Base-by-base conservation (phyloP, 2,113 vertebrate genomes). In the Thunnus thynnus region DNA sequence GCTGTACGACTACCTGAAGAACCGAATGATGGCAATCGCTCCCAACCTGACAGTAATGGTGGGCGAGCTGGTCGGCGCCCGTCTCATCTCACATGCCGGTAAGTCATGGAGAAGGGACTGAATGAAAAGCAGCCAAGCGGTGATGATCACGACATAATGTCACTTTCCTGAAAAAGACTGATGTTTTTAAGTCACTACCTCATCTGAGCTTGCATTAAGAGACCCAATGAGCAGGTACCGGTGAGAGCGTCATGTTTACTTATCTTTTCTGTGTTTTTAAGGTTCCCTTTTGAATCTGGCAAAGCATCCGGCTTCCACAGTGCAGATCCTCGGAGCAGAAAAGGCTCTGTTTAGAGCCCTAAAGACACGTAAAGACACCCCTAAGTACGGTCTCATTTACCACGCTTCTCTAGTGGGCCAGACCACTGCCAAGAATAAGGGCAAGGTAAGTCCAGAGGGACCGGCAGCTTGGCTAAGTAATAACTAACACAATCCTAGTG, bases 321-420 rank as follows among this genome's bases (percentile, higher is more conserved):
- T 99, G 82, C 98, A 99, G 93, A 97, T 99, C 84, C 94, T 99
- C 13, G 98, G 98, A 30, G 98, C 98, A 69, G 98, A 99, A 91
- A 99, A 99, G 58, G 98, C 98, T 27, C 95, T 99, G 4, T 99
- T 99, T 78, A 96, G 98, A 88, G 98, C 98, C 3, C 93, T 99
- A 75, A 99, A 99, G 89, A 98, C 98, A 3, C 96, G 95, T 73
- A 94, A 96, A 55, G 98, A 99, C 90, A 99, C 98, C 0, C 98
- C 98, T n/a, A 99, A 99, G 83, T 99, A 99, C 36, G 98, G 98
- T 65, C 96, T 99, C 25, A 99, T 99, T 83, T 99, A 99, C 93
- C 98, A 99, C 27, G 97, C 98, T 46, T 99, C 98, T 7, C 92
- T 99, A 3, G 98, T 99, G 86, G 98, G 98, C 12, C 98, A 99